Evolutionary conservation across 2,797 vertebrate genomes (phyloP).

Genomic region (Anniella stebbinsi): DNA sequence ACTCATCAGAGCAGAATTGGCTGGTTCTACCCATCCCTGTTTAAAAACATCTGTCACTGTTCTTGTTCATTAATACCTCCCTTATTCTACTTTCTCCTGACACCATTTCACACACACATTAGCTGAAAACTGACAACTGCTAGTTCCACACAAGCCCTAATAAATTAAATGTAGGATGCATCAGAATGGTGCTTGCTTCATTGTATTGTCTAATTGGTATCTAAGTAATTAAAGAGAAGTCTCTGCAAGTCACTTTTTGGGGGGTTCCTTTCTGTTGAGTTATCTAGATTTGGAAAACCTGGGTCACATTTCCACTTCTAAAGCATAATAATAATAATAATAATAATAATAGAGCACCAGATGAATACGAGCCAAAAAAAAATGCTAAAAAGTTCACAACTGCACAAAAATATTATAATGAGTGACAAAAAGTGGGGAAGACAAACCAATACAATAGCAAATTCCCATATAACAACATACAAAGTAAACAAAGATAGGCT

Average conservation of each 20-base stretch:
- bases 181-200: background rate
- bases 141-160: background rate
- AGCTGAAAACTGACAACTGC: background rate
- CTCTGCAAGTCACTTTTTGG: background rate
- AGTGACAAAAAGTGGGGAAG: no score
- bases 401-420: no score
- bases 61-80: background rate
- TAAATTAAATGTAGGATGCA: background rate
- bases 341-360: no score
- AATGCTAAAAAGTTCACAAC: no score
- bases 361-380: no score
- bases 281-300: conserved; percentile 23
- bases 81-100: background rate
- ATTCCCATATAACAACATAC: no score
- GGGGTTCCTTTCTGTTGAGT: conserved; percentile 18
- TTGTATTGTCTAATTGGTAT: background rate
- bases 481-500: no score
- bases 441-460: no score
- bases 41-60: background rate
- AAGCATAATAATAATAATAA: no score
- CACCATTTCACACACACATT: background rate
- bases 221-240: background rate
- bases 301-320: background rate
- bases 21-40: background rate
- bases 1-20: background rate